Evolutionary conservation across 2,797 vertebrate genomes (phyloP).

Genomic region (Phalanger gymnotis): DNA sequence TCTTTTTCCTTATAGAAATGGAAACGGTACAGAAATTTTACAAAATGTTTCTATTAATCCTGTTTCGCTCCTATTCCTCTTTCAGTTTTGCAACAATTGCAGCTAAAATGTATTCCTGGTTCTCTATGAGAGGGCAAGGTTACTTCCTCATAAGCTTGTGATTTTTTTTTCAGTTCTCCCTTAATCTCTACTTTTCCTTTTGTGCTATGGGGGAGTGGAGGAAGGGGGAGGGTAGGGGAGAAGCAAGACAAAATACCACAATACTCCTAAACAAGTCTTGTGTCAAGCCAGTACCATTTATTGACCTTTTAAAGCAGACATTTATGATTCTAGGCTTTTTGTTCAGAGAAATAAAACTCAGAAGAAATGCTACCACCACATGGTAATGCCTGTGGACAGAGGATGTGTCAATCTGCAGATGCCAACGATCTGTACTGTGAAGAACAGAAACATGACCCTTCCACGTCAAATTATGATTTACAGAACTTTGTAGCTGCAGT

Average conservation of each 20-base stretch:
- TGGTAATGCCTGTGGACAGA: conserved; percentile 50
- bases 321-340: conserved; percentile 54
- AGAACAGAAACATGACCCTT: conserved; percentile 67
- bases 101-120: conserved; percentile 44
- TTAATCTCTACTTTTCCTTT: conserved; percentile 57
- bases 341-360: conserved; percentile 61
- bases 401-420: conserved; percentile 52
- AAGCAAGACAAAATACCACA: conserved; percentile 26
- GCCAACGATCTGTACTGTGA: conserved; percentile 35
- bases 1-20: conserved; percentile 43
- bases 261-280: conserved; percentile 64
- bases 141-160: conserved; percentile 25
- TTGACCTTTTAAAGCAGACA: conserved; percentile 29
- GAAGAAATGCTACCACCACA: conserved; percentile 66
- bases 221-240: too few relatives aligned
- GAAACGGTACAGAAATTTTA: not conserved
- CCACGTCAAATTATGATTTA: conserved; percentile 69
- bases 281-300: conserved; percentile 61
- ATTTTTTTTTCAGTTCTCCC: conserved; percentile 50
- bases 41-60: conserved; percentile 25
- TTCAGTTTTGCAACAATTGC: conserved; percentile 46
- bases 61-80: conserved; percentile 55
- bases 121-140: conserved; percentile 55
- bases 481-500: conserved; percentile 26
- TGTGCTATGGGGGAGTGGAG: conserved; percentile 31